Percentiles rank a stretch among this genome's conserved stretches.
Conservation (phyloP, 1,140 invertebrate genomes). For the Holotrichia oblita region DNA sequence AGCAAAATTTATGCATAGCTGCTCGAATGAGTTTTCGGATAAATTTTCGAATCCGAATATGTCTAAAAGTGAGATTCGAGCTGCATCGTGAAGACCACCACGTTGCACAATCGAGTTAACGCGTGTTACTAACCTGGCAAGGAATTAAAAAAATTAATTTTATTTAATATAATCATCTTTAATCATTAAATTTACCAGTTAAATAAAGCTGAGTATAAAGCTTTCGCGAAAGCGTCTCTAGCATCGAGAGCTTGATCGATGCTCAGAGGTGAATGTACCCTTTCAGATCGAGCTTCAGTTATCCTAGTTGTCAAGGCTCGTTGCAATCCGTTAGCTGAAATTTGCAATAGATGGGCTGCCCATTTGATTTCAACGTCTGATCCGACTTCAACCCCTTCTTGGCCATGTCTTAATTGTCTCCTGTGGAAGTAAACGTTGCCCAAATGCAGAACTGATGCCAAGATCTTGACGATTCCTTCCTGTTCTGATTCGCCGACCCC, state of each 20-base stretch:
- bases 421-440: slow-evolving; percentile 97
- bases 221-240: slow-evolving; percentile 95
- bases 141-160: background rate
- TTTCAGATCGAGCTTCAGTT: slow-evolving; percentile 91
- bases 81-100: slow-evolving; percentile 82
- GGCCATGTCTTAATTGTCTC: slow-evolving; percentile 80
- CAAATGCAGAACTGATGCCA: slow-evolving; percentile 91
- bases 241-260: slow-evolving; percentile 97
- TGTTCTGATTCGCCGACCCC: slow-evolving; percentile 91
- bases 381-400: slow-evolving; percentile 94
- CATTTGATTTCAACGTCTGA: slow-evolving; percentile 96
- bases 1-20: slow-evolving; percentile 97
- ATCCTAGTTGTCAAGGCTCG: slow-evolving; percentile 91
- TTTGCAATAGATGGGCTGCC: slow-evolving; percentile 93
- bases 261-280: slow-evolving; percentile 88
- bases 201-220: slow-evolving; percentile 93
- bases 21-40: slow-evolving; percentile 95
- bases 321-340: slow-evolving; percentile 87
- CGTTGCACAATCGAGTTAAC: slow-evolving; percentile 93
- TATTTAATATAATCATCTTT: no score
- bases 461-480: slow-evolving; percentile 90
- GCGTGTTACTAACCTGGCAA: slow-evolving; percentile 87
- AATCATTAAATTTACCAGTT: slow-evolving; percentile 85
- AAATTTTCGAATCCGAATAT: slow-evolving; percentile 87
- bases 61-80: slow-evolving; percentile 78